These are phyloP conservation scores for Bombus haemorrhoidalis DNA, from an alignment of 1,140 invertebrate genomes.

Conservation along the genomic window DNA sequence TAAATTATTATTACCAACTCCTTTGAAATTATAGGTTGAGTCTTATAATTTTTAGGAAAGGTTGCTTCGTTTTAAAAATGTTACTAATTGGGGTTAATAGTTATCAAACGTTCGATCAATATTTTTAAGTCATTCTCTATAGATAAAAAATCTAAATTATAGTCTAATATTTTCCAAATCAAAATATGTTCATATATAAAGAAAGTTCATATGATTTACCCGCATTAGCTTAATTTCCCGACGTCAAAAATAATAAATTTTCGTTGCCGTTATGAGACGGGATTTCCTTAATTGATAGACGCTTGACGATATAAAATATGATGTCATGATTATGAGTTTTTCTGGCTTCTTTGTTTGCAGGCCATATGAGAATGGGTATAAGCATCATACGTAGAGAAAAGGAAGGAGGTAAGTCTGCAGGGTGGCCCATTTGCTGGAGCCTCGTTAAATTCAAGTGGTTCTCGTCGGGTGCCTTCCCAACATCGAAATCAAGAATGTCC, in stretches of 20 bases:
- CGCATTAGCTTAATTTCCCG: neutral
- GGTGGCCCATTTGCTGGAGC: slow-evolving; percentile 72
- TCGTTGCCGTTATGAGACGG: neutral
- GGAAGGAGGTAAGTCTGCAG: slow-evolving; percentile 66
- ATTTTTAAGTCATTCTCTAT: too few relatives aligned
- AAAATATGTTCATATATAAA: too few relatives aligned
- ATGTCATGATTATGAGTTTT: slow-evolving; percentile 57
- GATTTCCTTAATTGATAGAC: slow-evolving; percentile 21
- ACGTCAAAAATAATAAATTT: neutral
- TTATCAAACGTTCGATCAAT: too few relatives aligned
- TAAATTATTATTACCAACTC: too few relatives aligned
- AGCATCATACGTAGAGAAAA: slow-evolving; percentile 58
- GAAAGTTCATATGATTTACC: neutral
- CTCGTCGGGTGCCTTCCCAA: slow-evolving; percentile 67
- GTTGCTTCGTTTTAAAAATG: too few relatives aligned
- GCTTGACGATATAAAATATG: slow-evolving; percentile 24
- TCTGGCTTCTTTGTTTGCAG: slow-evolving; percentile 26
- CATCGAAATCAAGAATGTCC: slow-evolving; percentile 76
- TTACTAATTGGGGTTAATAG: too few relatives aligned
- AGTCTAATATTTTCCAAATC: too few relatives aligned
- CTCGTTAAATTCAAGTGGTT: slow-evolving; percentile 77
- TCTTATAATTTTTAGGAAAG: too few relatives aligned
- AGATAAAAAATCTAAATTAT: too few relatives aligned
- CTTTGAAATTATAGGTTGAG: too few relatives aligned
- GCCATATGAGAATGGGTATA: slow-evolving; percentile 51